phyloP scores from a whole-genome alignment of 2,113 vertebrate species.

The Oreochromis tanganicae region DNA sequence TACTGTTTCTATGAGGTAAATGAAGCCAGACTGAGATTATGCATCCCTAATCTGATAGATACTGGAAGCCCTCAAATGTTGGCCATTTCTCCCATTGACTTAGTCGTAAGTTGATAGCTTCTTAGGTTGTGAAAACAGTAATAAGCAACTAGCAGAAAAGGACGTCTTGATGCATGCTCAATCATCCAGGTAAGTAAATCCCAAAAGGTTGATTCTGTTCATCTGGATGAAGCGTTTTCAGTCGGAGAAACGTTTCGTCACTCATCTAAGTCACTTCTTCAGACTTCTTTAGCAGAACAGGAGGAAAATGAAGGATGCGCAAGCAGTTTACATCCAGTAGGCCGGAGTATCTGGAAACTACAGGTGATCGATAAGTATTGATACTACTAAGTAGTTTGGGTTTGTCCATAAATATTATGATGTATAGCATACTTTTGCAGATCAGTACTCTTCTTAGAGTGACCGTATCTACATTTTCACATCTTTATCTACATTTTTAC shows the following conservation, averaged over 20 bases:
- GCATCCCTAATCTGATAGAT: neutral
- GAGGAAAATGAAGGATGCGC: neutral
- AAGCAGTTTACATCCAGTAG: neutral
- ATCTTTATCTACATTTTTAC: neutral
- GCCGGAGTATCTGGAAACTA: fast-evolving
- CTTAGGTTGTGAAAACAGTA: neutral
- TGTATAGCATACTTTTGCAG: neutral
- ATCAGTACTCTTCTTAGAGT: neutral
- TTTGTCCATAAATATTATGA: neutral
- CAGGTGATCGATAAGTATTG: neutral
- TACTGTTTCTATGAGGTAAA: neutral
- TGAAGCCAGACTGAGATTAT: fast-evolving
- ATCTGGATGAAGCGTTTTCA: neutral
- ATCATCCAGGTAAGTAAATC: neutral
- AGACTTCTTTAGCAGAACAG: neutral
- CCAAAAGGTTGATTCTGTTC: neutral
- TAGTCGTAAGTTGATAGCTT: neutral
- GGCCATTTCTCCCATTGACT: neutral
- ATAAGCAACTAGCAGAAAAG: neutral
- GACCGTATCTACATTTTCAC: neutral
- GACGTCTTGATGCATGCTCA: neutral
- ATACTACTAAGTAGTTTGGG: neutral
- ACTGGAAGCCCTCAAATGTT: neutral
- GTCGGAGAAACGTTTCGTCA: neutral
- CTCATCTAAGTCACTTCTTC: neutral